Evolutionary conservation across 2,888 invertebrate species (phyloP), one percentile per base, ranked within the genome.

Genomic region (Mesochorus sp.): DNA sequence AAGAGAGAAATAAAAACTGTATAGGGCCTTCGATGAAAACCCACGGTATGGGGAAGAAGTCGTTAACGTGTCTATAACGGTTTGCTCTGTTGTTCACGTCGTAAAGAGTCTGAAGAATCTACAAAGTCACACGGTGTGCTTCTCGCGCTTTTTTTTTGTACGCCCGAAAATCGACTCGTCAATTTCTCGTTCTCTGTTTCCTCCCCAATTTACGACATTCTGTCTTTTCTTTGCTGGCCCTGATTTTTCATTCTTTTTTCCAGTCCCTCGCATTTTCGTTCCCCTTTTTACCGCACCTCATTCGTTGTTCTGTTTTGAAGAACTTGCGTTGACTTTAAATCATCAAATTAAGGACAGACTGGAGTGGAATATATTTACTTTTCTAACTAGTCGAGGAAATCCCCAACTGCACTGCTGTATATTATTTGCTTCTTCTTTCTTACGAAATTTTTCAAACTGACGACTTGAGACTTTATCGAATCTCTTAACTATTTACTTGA

Each of bases 51-150:
- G 57, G 17, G 51, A 28, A 73, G 70, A 81, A 78, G 76, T 80
- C 80, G 76, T 78, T 79, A 74, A 78, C 75, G 74, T 80, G 78
- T 74, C 71, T 76, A n/a, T n/a, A 74, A 77, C 66, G 74, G 44
- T 70, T n/a, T 53, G 68, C 59, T 42, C 37, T 12, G 28, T 72
- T 49, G 49, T 74, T 75, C 70, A 14, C 42, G 62, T 76, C 76
- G 76, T 76, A 67, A 81, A 78, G 79, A 79, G 75, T n/a, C n/a
- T n/a, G n/a, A n/a, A n/a, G n/a, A n/a, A 77, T 77, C 51, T 44
- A 59, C 59, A 51, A 62, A 53, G 26, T 66, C 70, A 39, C 47
- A 39, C 10, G 19, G 24, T 53, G 47, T 6, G 31, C 34, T 31
- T 62, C 47, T 31, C 44, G 47, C 62, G 49, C 47, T 49, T 66